phyloP scores from a whole-genome alignment of 2,888 invertebrate genomes.

The Thereva nobilitata region DNA sequence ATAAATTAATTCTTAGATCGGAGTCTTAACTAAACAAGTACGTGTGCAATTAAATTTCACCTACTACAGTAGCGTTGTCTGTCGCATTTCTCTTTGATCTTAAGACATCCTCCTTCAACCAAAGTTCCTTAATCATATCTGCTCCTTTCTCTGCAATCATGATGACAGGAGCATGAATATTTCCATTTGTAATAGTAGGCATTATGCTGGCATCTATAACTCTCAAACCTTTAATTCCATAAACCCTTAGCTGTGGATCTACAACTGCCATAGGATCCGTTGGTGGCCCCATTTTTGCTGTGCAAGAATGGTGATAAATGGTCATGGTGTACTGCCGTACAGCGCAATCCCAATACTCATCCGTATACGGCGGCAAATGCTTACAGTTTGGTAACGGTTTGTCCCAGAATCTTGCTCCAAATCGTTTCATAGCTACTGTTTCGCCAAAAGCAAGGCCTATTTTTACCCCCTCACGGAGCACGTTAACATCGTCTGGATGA shows the following conservation, averaged over 20 bases:
- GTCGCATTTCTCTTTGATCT: slow-evolving; percentile 32
- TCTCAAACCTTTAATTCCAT: slow-evolving; percentile 76
- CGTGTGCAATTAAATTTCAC: too few species aligned
- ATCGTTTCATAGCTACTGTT: slow-evolving; percentile 75
- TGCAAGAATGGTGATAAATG: slow-evolving; percentile 84
- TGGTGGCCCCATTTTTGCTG: slow-evolving; percentile 82
- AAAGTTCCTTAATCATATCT: slow-evolving; percentile 76
- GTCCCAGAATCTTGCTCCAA: slow-evolving; percentile 76
- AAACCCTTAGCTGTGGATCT: slow-evolving; percentile 74
- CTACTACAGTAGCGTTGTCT: not conserved
- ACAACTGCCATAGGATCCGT: slow-evolving; percentile 80
- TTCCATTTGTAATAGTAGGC: slow-evolving; percentile 85
- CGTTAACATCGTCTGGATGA: slow-evolving; percentile 81
- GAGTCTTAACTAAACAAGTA: too few species aligned
- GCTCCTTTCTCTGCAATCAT: slow-evolving; percentile 89
- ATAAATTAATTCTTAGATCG: too few species aligned
- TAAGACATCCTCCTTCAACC: slow-evolving; percentile 58
- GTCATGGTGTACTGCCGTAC: slow-evolving; percentile 85
- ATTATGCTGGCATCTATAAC: slow-evolving; percentile 88
- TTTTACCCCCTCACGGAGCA: slow-evolving; percentile 84
- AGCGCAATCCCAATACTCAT: slow-evolving; percentile 86
- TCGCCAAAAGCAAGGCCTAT: slow-evolving; percentile 80
- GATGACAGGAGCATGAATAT: slow-evolving; percentile 83
- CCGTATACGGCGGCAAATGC: slow-evolving; percentile 74
- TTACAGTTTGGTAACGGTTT: slow-evolving; percentile 81